These are phyloP conservation scores for Desmophyllum pertusum DNA, from an alignment of 92 coral and sea anemone genomes.

Conservation along the genomic window DNA sequence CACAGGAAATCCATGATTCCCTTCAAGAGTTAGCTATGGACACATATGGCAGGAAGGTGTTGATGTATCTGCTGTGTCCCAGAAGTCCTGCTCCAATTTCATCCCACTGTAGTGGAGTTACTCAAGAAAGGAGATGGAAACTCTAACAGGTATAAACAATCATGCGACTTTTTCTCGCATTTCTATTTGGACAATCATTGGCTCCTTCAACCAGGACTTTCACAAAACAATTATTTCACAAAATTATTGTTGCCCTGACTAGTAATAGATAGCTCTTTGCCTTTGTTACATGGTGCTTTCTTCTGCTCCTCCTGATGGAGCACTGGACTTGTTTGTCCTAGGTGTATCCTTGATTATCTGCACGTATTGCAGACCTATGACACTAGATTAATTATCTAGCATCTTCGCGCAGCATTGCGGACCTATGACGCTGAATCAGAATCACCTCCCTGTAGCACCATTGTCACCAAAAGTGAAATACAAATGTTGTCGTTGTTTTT, in stretches of 20 bases:
- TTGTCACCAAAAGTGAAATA: too few species aligned
- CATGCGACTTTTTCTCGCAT: background rate
- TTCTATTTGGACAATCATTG: background rate
- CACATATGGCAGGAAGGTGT: conserved; percentile 88
- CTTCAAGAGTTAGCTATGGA: conserved; percentile 82
- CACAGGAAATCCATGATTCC: conserved; percentile 78
- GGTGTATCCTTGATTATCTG: too few species aligned
- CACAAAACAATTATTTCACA: background rate
- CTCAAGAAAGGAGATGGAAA: conserved; percentile 85
- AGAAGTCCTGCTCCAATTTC: conserved; percentile 80
- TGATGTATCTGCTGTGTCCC: conserved; percentile 86
- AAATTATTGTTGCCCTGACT: background rate
- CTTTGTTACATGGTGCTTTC: background rate
- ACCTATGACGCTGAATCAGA: too few species aligned
- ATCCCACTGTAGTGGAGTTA: conserved; percentile 72
- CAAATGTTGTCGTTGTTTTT: too few species aligned
- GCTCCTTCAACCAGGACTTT: background rate
- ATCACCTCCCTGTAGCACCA: too few species aligned
- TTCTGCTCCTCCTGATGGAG: background rate
- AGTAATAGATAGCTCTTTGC: background rate
- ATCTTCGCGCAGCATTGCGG: too few species aligned
- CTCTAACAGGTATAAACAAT: conserved; percentile 63
- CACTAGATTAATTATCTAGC: too few species aligned
- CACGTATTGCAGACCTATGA: too few species aligned
- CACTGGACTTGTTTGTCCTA: background rate